Base-by-base conservation (phyloP, 2,888 invertebrate genomes). In the Anoncus sp. region DNA sequence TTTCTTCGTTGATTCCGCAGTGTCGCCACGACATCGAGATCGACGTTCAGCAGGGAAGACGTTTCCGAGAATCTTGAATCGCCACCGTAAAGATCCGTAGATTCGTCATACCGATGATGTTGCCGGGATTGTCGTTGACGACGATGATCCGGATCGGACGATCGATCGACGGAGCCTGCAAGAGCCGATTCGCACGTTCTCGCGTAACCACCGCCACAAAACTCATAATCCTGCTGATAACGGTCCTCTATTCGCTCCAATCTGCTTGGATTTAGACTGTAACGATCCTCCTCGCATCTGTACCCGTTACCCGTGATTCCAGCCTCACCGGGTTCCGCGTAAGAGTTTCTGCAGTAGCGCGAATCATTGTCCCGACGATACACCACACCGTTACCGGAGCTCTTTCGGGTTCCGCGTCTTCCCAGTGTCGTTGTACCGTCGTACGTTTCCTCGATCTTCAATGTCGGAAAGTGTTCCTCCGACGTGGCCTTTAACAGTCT, bases 401-500 rank as follows among this genome's bases (percentile, higher is more conserved):
- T 85, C 31, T 86, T 87, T 14, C 4, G 7, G 20, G 84, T 78
- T 3, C 90, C 83, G 31, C 87, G 84, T 24, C 90, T 85, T 2
- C 90, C 91, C 0, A 91, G 83, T 0, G 91, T 91, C 18, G 90
- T 90, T 3, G 90, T 90, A 3, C 89, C 90, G 12, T 86, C 87
- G 75, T 88, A 90, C 3, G 87, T 81, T 2, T 90, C 88, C 47
- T 89, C 88, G 63, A 89, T 88, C 65, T 88, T 85, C 60, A 88
- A 75, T 0, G 87, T 85, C 0, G 91, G 91, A 51, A 94, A 94
- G 84, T 93, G 92, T 82, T 94, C 94, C 89, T 94, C 94, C 16
- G 94, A 94, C 77, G 93, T 92, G 0, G 94, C 93, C 85, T 93
- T 93, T 65, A 93, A 91, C 24, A 94, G 90, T 91, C 94, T 87